Evolutionary conservation across 1,140 invertebrate genomes (phyloP).

Genomic region (Lucilia sericata): DNA sequence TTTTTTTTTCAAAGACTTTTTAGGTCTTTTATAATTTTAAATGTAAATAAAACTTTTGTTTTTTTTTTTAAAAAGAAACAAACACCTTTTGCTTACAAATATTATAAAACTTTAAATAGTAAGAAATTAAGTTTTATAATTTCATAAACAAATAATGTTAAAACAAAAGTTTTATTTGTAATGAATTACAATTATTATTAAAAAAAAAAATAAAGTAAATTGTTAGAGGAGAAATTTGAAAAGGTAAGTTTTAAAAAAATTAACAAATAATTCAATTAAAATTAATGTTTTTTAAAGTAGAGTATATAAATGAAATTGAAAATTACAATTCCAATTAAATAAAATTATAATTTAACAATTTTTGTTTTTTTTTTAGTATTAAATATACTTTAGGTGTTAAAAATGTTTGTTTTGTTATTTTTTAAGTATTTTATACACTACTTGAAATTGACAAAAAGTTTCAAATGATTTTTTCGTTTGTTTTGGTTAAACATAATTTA

Average conservation of each 20-base stretch:
- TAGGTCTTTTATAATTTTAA: neutral
- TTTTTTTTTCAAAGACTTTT: neutral
- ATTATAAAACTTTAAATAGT: conserved; percentile 8
- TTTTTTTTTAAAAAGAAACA: neutral
- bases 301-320: neutral
- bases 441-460: neutral
- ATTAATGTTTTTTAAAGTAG: neutral
- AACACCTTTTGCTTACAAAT: neutral
- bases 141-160: neutral
- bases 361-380: neutral
- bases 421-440: neutral
- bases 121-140: conserved; percentile 8
- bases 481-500: neutral
- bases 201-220: neutral
- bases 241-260: too few species aligned
- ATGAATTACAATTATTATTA: neutral
- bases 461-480: neutral
- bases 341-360: conserved; percentile 1
- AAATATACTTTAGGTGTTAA: conserved; percentile 5
- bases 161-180: conserved; percentile 19
- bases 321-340: neutral
- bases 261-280: too few species aligned
- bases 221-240: too few species aligned
- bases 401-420: neutral
- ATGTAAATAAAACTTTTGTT: neutral